phyloP scores from a whole-genome alignment of 2,113 vertebrate species.

The Serinus canaria region DNA sequence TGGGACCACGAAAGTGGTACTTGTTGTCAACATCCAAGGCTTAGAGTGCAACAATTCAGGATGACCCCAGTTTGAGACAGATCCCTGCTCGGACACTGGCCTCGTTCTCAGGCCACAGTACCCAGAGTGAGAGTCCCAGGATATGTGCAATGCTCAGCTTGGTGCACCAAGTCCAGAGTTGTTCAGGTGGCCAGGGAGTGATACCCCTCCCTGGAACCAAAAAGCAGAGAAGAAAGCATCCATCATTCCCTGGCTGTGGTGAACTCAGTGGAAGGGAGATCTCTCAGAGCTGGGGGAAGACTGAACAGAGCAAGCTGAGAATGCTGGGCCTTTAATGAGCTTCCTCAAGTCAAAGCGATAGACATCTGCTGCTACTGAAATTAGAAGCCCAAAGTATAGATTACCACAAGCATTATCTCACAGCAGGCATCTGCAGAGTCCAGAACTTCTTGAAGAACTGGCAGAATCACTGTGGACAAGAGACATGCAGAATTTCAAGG shows the following conservation, averaged over 20 bases:
- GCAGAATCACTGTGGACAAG: conserved; percentile 7
- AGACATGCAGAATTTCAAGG: background rate
- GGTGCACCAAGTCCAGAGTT: background rate
- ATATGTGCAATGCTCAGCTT: background rate
- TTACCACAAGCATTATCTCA: background rate
- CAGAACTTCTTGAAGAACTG: conserved; percentile 50
- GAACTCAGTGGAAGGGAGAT: background rate
- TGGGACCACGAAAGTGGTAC: background rate
- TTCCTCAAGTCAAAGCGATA: background rate
- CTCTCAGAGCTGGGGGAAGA: background rate
- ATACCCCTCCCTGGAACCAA: background rate
- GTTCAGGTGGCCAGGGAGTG: background rate
- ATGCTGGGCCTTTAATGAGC: background rate
- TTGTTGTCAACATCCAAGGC: background rate
- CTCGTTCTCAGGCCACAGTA: background rate
- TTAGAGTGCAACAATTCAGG: background rate
- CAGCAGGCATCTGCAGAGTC: conserved; percentile 10
- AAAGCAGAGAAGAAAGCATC: background rate
- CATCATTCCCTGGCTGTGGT: background rate
- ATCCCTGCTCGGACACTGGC: background rate
- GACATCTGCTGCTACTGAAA: conserved; percentile 27
- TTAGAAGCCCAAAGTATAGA: background rate
- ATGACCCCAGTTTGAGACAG: background rate
- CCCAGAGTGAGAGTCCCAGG: background rate
- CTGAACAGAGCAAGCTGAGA: background rate